A percentile compares a stretch with the other conserved stretches of the same genome.
Conservation (phyloP, 2,113 vertebrate genomes). For the Dinomys branickii region DNA sequence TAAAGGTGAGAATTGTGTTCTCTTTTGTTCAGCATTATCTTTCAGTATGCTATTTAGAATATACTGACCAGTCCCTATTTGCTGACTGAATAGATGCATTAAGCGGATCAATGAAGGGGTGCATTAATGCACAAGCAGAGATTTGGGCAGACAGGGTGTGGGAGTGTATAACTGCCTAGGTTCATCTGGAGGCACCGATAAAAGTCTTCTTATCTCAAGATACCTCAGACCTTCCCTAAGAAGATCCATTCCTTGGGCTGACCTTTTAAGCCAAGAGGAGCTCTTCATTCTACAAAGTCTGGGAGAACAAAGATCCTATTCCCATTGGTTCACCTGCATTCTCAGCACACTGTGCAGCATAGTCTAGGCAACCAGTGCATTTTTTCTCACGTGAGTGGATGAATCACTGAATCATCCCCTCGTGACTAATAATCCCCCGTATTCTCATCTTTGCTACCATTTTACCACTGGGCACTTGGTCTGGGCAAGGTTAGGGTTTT, state of each 20-base stretch:
- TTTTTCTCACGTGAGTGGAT: not conserved
- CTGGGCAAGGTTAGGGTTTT: not conserved
- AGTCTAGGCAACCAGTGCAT: not conserved
- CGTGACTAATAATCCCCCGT: not conserved
- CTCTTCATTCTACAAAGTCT: not conserved
- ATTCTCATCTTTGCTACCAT: not conserved
- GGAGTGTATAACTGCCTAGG: not conserved
- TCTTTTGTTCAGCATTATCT: slow-evolving; percentile 1
- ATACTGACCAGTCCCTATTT: not conserved
- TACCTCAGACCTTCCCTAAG: not conserved
- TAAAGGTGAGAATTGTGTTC: slow-evolving; percentile 37
- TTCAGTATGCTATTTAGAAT: not conserved
- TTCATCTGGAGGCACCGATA: not conserved
- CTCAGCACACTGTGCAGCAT: not conserved
- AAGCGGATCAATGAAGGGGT: not conserved
- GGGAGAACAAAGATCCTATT: not conserved
- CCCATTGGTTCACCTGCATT: not conserved
- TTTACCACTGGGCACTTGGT: not conserved
- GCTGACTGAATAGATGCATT: not conserved
- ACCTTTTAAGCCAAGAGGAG: not conserved
- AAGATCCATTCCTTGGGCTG: not conserved
- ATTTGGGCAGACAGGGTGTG: not conserved
- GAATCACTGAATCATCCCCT: not conserved
- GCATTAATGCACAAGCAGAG: not conserved
- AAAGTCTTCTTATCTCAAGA: not conserved